Base-by-base conservation (phyloP, 2,113 vertebrate genomes). In the Podarcis muralis region DNA sequence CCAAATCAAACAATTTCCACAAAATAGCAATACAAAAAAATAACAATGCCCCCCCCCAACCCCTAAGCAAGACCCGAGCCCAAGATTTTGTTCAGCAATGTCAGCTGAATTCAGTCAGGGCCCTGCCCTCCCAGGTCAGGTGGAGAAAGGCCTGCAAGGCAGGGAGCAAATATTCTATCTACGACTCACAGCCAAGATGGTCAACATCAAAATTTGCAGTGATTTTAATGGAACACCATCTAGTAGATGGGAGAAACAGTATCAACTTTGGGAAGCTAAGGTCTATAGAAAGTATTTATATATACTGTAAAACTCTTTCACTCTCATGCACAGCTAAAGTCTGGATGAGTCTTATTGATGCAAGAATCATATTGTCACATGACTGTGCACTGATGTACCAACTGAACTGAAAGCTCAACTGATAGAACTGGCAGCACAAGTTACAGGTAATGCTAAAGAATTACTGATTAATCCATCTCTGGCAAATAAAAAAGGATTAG, bases 371-470 rank as follows among this genome's bases (percentile, higher is more conserved):
- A 53, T 59, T 81, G 15, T 30, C 43, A 87, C 5, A 76, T 35
- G n/a, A 35, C 7, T 83, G 20, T 30, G 30, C 88, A 89, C 13
- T 32, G 87, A 27, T 85, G 65, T 87, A 89, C 88, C 91, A 94
- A 91, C 77, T n/a, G 74, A 88, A 82, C 90, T 84, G 84, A 86
- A 89, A 84, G 81, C 27, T 84, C 88, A 90, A 76, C 9, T 86
- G 82, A 76, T 68, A 84, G 18, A 16, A 32, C 69, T 68, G 37
- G 59, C 62, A 84, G 48, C 76, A 65, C 87, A 71, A 62, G 37
- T 43, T 53, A 35, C 76, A 22, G 4, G 8, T 82, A 12, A 37
- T 59, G 11, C 6, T 74, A 85, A 53, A n/a, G 6, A 40, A 66
- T 23, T 43, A 59, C 35, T 13, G 40, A 83, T 83, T 25, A 71